Conservation (phyloP, 2,113 vertebrate genomes). For the Eleginops maclovinus region DNA sequence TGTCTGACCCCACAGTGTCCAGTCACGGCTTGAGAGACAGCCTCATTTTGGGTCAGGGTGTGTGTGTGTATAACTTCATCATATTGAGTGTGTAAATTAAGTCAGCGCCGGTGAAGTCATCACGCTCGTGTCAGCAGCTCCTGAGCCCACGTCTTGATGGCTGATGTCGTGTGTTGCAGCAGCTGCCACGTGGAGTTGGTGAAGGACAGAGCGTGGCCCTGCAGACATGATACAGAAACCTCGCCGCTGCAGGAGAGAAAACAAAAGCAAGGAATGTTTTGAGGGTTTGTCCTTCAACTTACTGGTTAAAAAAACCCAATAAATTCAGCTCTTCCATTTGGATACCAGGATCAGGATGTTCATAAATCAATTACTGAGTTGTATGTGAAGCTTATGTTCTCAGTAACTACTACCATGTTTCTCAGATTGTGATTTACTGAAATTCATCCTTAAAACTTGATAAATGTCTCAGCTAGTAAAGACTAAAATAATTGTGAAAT, state of each 20-base stretch:
- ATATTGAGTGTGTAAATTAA: slow-evolving; percentile 5
- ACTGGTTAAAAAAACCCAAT: no score
- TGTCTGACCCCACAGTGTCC: slow-evolving; percentile 47
- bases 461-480: neutral
- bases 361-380: neutral
- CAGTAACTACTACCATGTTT: neutral
- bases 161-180: slow-evolving; percentile 87
- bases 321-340: neutral
- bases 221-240: slow-evolving; percentile 87
- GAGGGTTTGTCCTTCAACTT: neutral
- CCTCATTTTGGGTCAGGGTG: slow-evolving; percentile 42
- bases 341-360: no score
- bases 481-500: no score
- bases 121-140: slow-evolving; percentile 86
- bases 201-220: slow-evolving; percentile 85
- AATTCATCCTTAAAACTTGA: neutral
- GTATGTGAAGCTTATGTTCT: neutral
- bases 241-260: slow-evolving; percentile 84
- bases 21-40: slow-evolving; percentile 42
- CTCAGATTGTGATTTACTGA: neutral
- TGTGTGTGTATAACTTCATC: slow-evolving; percentile 7
- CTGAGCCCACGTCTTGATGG: slow-evolving; percentile 90
- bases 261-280: neutral
- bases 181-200: slow-evolving; percentile 89
- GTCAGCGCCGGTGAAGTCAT: slow-evolving; percentile 35